phyloP scores from a whole-genome alignment of 2,113 vertebrate species.

The Dendropsophus ebraccatus region DNA sequence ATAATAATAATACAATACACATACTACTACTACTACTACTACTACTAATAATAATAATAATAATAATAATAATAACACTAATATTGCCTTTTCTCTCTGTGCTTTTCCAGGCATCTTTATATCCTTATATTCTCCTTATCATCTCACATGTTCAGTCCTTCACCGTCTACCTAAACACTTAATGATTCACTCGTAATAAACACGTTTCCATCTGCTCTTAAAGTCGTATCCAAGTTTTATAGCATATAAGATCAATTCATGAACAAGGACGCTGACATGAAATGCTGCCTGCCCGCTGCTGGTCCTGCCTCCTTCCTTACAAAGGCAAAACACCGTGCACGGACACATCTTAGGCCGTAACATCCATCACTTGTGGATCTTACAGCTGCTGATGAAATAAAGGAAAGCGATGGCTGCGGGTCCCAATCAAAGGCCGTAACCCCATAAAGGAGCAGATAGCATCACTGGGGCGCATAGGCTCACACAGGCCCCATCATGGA shows the following conservation, averaged over 20 bases:
- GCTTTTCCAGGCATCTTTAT: not conserved
- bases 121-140: not conserved
- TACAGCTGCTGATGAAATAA: slow-evolving; percentile 36
- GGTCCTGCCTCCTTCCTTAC: slow-evolving; percentile 18
- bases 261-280: slow-evolving; percentile 20
- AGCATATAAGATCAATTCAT: slow-evolving; percentile 39
- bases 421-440: not conserved
- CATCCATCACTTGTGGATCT: slow-evolving; percentile 29
- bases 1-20: too few relatives aligned
- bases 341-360: slow-evolving; percentile 22
- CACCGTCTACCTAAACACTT: not conserved
- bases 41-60: too few relatives aligned
- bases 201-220: not conserved
- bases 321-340: slow-evolving; percentile 18
- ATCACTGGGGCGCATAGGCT: not conserved
- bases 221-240: slow-evolving; percentile 13
- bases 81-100: too few relatives aligned
- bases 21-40: too few relatives aligned
- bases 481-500: not conserved
- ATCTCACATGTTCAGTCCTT: not conserved
- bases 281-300: not conserved
- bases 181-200: slow-evolving; percentile 13
- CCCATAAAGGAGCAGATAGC: not conserved
- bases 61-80: too few relatives aligned
- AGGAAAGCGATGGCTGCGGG: slow-evolving; percentile 1